Base-by-base conservation (phyloP, 2,797 vertebrate genomes). In the Triplophysa bombifrons region DNA sequence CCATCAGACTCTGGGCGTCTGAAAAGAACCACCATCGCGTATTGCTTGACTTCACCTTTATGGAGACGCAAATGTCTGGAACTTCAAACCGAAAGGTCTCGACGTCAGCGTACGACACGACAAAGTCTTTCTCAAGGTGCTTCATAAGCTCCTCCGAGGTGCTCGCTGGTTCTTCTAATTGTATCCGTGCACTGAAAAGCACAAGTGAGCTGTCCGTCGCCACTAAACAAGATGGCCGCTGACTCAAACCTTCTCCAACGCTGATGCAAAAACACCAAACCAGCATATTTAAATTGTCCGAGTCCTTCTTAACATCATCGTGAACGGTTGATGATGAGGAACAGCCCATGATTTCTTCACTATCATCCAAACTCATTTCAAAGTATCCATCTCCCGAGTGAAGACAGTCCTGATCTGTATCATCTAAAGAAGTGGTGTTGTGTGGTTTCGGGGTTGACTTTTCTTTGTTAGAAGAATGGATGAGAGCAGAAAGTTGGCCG, bases 381-480 rank as follows among this genome's bases (percentile, higher is more conserved):
- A 99, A 99, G 91, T 99, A 99, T 16, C 96, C 96, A 64, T 96
- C 96, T 80, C 94, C 93, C 44, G 94, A 94, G 6, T 88, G 88
- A 1, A 84, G 81, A 17, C 84, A 84, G 74, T 81, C 83, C 66
- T 86, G 86, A 44, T 93, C 84, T 0, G 81, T 89, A 0, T 0
- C 63, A 75, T 88, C 87, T 61, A 72, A 30, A 53, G 55, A 60
- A 2, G 51, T 44, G 14, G 67, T 78, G 56, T 34, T 70, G 63
- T 58, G 50, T 50, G 66, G 74, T n/a, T 14, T 72, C 2, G 56
- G 56, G 2, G 48, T 41, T 71, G 51, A 77, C 76, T 83, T 75
- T 80, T 88, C 88, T 76, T 89, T 90, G 7, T 93, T 73, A 46
- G 90, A 86, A 74, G 91, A 92, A 63, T 88, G 81, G 88, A 99